phyloP scores from a whole-genome alignment of 2,113 vertebrate genomes.

The cattle (Bos taurus) region DNA sequence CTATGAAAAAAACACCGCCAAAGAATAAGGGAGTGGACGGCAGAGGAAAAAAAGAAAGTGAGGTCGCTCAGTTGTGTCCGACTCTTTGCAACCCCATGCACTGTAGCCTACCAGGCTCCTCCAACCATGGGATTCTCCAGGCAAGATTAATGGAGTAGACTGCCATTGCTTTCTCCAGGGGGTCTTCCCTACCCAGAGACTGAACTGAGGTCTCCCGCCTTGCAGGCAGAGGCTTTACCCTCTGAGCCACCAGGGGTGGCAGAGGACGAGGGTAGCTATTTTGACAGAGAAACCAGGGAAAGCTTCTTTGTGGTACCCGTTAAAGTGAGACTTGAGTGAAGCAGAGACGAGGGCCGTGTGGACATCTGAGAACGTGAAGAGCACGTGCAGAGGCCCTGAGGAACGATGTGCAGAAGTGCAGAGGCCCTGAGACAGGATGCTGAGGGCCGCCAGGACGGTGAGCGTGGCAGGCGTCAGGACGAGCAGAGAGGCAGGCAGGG shows the following conservation, averaged over 20 bases:
- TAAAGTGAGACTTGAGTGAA: not conserved
- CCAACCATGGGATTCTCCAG: not conserved
- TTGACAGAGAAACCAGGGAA: not conserved
- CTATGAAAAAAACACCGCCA: not conserved
- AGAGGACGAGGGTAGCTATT: not conserved
- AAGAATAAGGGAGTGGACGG: not conserved
- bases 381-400: not conserved
- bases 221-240: not conserved
- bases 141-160: not conserved
- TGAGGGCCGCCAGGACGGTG: fast-evolving
- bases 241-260: not conserved
- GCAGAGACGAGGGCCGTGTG: not conserved
- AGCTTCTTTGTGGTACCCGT: not conserved
- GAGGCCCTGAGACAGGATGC: not conserved
- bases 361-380: fast-evolving
- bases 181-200: not conserved
- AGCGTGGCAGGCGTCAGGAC: not conserved
- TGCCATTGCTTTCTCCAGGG: not conserved
- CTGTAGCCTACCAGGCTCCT: not conserved
- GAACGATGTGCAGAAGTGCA: too few species aligned
- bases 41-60: not conserved
- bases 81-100: not conserved
- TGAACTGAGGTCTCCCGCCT: not conserved
- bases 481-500: not conserved
- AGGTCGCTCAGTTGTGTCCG: not conserved